Percentiles rank a stretch among this genome's conserved stretches.
phyloP scores from a whole-genome alignment of 2,113 vertebrate species.

The Tylochromis polylepis region DNA sequence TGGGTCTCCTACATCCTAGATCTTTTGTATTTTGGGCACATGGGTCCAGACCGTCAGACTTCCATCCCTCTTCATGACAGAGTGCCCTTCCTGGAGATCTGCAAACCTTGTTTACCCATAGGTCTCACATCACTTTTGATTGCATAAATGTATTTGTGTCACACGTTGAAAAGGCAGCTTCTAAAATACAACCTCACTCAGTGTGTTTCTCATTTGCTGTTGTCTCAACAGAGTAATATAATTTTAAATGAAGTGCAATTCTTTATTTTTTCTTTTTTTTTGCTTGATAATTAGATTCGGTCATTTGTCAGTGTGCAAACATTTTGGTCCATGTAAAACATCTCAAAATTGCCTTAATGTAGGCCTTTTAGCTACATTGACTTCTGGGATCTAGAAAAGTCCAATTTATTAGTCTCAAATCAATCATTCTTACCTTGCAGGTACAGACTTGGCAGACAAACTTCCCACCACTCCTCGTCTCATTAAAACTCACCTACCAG shows the following conservation, averaged over 20 bases:
- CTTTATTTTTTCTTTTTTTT: not conserved
- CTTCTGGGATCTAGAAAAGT: not conserved
- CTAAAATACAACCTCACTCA: not conserved
- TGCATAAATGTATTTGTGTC: not conserved
- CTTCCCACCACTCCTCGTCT: not conserved
- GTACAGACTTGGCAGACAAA: not conserved
- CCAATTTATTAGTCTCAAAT: not conserved
- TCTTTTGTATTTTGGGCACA: slow-evolving; percentile 61
- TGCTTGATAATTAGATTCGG: not conserved
- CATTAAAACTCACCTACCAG: not conserved
- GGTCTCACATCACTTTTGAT: not conserved
- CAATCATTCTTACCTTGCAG: not conserved
- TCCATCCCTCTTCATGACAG: slow-evolving; percentile 51
- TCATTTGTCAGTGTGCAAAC: not conserved
- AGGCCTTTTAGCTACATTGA: not conserved
- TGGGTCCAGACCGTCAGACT: slow-evolving; percentile 39
- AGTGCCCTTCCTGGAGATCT: slow-evolving; percentile 73
- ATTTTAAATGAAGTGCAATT: not conserved
- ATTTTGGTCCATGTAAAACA: not conserved
- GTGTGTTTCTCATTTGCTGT: not conserved
- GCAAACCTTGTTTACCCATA: not conserved
- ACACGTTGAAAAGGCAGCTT: not conserved
- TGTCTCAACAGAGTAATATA: not conserved
- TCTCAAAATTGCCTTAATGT: not conserved
- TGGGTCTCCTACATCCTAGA: slow-evolving; percentile 77